Evolutionary conservation across 2,888 invertebrate species (phyloP), one percentile per base, ranked within the genome.

Genomic region (Meganola albula): DNA sequence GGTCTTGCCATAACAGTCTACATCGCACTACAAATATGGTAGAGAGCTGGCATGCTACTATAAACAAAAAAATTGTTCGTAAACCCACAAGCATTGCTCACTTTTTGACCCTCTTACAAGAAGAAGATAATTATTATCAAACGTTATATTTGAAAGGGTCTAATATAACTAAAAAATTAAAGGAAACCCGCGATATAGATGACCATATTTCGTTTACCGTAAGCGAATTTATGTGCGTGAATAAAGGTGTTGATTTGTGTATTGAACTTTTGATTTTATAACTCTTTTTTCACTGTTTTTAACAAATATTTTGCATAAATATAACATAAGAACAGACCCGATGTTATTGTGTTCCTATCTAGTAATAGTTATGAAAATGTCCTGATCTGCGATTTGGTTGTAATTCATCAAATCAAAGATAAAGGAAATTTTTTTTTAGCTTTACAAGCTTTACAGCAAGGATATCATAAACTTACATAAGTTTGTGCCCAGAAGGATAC

Each of bases 41-140:
- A 28, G 28, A 39, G 18, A 34, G 34, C 23, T 39, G 31, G 39
- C 34, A 34, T 25, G 13, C 25, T 25, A 25, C 25, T 13, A 14
- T 34, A 31, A 39, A 39, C 23, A 39, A 39, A 39, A 39, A 34
- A 34, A 22, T 31, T 21, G 22, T 22, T 21, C 26, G 27, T 13
- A 39, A 39, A 34, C 34, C 39, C 23, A 34, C 31, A 27, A 38
- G 33, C 20, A 38, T 38, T 33, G 30, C 38, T 27, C 30, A 37
- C 24, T 37, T 37, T 37, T 33, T 37, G 30, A 37, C 37, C 23
- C 30, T 37, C 26, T 37, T 37, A 34, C 26, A 37, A 37, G 21
- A 24, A 37, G 37, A 34, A 34, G 34, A 34, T 34, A 33, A 33
- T 38, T 33, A 33, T 37, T 37, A 31, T 12, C 25, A 31, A 21